Evolutionary conservation across 2,797 vertebrate species (phyloP).

Genomic region (Trichosurus vulpecula): DNA sequence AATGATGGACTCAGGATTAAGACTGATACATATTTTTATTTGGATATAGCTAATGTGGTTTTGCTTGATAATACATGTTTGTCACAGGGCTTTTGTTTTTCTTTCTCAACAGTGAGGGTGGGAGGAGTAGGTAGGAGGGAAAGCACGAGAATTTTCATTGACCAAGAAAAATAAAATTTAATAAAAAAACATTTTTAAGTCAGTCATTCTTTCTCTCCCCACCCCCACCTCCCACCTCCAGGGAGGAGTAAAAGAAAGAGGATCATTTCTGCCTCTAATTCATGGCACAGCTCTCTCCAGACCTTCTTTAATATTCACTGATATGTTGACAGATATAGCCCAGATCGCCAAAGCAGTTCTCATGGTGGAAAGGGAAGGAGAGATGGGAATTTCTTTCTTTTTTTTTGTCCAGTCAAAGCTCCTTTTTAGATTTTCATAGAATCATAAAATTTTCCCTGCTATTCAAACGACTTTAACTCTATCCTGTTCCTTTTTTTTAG

Average conservation of each 20-base stretch:
- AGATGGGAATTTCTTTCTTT: neutral
- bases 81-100: neutral
- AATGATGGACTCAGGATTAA: neutral
- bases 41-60: neutral
- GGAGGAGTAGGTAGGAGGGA: neutral
- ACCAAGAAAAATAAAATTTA: neutral
- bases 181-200: neutral
- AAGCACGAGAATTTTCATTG: neutral
- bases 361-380: neutral
- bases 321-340: slow-evolving; percentile 76
- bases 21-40: neutral
- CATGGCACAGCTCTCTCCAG: neutral
- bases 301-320: slow-evolving; percentile 43
- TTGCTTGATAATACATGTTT: neutral
- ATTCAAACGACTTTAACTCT: neutral
- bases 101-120: neutral
- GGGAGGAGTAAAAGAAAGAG: slow-evolving; percentile 14
- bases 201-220: neutral
- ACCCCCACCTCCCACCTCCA: neutral
- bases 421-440: neutral
- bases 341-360: slow-evolving; percentile 58
- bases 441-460: neutral
- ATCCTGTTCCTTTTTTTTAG: neutral
- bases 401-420: neutral
- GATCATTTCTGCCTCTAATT: slow-evolving; percentile 5